Evolutionary conservation across 2,888 invertebrate species (phyloP).

Genomic region (Unio delphinus): DNA sequence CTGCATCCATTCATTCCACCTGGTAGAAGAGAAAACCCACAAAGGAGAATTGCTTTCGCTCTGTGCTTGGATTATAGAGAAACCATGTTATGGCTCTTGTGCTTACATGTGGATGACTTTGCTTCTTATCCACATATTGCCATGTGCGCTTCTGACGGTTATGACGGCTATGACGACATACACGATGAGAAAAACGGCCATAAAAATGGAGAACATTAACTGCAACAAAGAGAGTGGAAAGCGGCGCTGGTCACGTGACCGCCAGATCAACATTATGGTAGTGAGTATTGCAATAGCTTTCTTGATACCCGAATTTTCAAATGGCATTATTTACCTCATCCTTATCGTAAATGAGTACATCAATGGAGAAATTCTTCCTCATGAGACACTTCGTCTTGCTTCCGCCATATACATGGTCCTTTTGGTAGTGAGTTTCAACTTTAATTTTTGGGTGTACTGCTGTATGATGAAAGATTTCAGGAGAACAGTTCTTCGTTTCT

Average conservation of each 20-base stretch:
- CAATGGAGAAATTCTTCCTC: background rate
- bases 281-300: constrained; percentile 22
- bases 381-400: constrained; percentile 11
- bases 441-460: constrained; percentile 35
- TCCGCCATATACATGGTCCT: constrained; percentile 19
- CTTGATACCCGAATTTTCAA: constrained; percentile 26
- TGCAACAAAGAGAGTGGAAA: background rate
- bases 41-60: background rate
- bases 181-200: constrained; percentile 13
- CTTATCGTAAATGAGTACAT: constrained; percentile 9
- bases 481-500: background rate
- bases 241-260: constrained; percentile 1
- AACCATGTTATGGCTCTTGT: constrained; percentile 21
- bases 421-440: constrained; percentile 20
- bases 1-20: constrained; percentile 29
- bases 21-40: background rate
- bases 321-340: constrained; percentile 21
- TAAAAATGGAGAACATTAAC: constrained; percentile 13
- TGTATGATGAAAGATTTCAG: constrained; percentile 15
- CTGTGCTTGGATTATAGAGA: constrained; percentile 23
- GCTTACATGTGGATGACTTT: constrained; percentile 28
- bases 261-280: background rate
- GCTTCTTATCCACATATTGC: constrained; percentile 18
- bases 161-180: constrained; percentile 18
- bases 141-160: constrained; percentile 14